A percentile compares a stretch with the other conserved stretches of the same genome.
phyloP scores from a whole-genome alignment of 2,797 vertebrate species.

The Arnoldichthys spilopterus region DNA sequence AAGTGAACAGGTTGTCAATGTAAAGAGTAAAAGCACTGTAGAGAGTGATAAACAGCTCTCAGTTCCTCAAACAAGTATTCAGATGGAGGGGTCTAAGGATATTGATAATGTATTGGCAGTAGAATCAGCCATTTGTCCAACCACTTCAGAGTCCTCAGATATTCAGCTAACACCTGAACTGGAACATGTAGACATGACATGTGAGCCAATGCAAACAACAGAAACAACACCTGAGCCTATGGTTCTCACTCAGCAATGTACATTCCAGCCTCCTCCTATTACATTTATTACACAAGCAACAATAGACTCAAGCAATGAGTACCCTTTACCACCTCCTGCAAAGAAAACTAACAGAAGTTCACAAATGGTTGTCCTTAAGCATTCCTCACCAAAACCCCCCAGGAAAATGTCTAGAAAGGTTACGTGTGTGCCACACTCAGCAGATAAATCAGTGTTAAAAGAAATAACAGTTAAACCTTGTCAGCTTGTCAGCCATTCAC shows the following conservation, averaged over 20 bases:
- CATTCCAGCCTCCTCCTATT: conserved; percentile 70
- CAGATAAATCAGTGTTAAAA: conserved; percentile 59
- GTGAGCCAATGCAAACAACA: conserved; percentile 30
- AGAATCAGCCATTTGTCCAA: neutral
- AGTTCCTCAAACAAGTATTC: conserved; percentile 20
- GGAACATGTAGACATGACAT: conserved; percentile 28
- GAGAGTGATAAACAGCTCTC: conserved; percentile 36
- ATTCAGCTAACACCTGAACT: conserved; percentile 38
- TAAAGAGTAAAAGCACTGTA: conserved; percentile 25
- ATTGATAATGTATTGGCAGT: conserved; percentile 26
- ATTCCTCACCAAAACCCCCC: conserved; percentile 82
- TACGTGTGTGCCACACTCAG: conserved; percentile 48
- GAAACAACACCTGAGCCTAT: conserved; percentile 43
- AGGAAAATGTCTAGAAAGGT: conserved; percentile 81
- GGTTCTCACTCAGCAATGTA: conserved; percentile 39
- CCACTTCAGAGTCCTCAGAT: conserved; percentile 22
- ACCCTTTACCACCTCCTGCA: conserved; percentile 66
- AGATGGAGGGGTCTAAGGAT: conserved; percentile 29
- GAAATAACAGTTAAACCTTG: conserved; percentile 40
- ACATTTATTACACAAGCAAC: conserved; percentile 65
- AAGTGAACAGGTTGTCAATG: conserved; percentile 17
- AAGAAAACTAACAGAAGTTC: conserved; percentile 77
- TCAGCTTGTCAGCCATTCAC: conserved; percentile 50
- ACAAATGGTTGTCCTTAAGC: conserved; percentile 83
- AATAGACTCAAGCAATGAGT: conserved; percentile 73